Evolutionary conservation across 2,113 vertebrate species (phyloP), one percentile per base, ranked within the genome.

Genomic region (Pluvialis apricaria): DNA sequence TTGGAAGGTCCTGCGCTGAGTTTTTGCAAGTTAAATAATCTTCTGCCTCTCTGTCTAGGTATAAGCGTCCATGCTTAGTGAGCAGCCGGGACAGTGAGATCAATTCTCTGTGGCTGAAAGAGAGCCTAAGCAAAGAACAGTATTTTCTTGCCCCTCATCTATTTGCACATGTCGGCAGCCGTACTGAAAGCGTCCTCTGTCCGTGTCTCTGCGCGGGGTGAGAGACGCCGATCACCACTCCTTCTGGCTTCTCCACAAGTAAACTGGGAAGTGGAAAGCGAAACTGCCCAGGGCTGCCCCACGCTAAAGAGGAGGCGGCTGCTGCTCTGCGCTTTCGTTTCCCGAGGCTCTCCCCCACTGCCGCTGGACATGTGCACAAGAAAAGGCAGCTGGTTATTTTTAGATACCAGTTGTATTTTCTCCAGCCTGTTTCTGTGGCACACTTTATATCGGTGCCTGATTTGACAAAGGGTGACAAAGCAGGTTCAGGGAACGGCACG

Each of bases 121-220:
- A 38, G 3, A 94, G 60, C 25, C 11, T 54, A 29, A 68, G 60
- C 28, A 82, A 77, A 93, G 62, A 69, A 26, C 10, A 54, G 14
- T 12, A 19, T 68, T 86, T 93, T 51, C 49, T 36, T 70, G 68
- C 52, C 29, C 0, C 0, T 62, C 49, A 6, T 31, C 19, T 88
- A 9, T 86, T 95, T 73, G 44, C 66, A 65, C n/a, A 51, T 20
- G 18, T 49, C 3, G 0, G 51, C 51, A 90, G 81, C 57, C 1
- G 4, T 28, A 11, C 36, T 57, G 31, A 71, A 83, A 32, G 18
- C 12, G 4, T 66, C 47, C 45, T 88, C 45, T 88, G 68, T 66
- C 51, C 11, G 3, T n/a, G 6, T 5, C 26, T 57, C 65, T 12
- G 1, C 52, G 57, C 0, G 0, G 38, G 40, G 21, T 16, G 32